These are phyloP conservation scores for Penaeus indicus DNA, from an alignment of 1,140 invertebrate genomes.

Conservation along the genomic window DNA sequence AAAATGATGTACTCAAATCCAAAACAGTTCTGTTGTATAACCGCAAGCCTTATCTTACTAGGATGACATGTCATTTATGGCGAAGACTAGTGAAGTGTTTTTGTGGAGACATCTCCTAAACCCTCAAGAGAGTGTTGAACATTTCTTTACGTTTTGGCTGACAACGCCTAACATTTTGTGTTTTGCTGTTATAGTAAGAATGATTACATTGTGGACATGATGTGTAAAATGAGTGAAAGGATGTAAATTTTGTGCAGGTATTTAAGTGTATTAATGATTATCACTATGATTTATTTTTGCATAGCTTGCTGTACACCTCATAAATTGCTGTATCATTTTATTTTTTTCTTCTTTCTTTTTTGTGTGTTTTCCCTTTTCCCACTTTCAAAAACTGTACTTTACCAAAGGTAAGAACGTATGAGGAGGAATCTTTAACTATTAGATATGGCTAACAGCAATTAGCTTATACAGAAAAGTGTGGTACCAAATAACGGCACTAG, in stretches of 20 bases:
- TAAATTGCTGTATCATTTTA: too few species aligned
- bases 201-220: conserved; percentile 18
- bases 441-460: too few species aligned
- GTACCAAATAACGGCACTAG: too few species aligned
- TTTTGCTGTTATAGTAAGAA: conserved; percentile 27
- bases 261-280: too few species aligned
- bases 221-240: conserved; percentile 9
- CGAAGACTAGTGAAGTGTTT: conserved; percentile 38
- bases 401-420: too few species aligned
- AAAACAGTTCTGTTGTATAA: conserved; percentile 95
- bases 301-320: too few species aligned
- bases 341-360: too few species aligned
- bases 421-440: too few species aligned
- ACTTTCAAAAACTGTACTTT: too few species aligned
- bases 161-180: conserved; percentile 27
- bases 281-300: too few species aligned
- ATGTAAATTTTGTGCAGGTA: background rate
- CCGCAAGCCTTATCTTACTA: conserved; percentile 82
- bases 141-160: conserved; percentile 10
- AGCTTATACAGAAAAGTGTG: too few species aligned
- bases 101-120: conserved; percentile 9
- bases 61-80: conserved; percentile 31
- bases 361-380: too few species aligned
- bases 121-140: conserved; percentile 10
- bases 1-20: conserved; percentile 96